Conservation (phyloP, 2,888 invertebrate genomes). For the Chaetogeoica ovagalla region DNA sequence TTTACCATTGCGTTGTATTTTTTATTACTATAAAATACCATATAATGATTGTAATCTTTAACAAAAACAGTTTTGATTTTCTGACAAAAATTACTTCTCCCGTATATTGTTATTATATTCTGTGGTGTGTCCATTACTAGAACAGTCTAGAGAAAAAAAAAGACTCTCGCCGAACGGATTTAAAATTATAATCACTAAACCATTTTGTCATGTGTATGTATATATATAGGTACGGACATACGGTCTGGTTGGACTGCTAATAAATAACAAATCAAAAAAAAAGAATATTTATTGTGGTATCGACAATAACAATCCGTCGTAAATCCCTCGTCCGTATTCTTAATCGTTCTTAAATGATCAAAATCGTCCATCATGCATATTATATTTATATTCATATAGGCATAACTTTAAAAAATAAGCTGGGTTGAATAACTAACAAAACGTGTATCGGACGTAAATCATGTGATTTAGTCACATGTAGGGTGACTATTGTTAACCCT, state of each 20-base stretch:
- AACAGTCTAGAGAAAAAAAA: neutral
- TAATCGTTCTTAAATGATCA: slow-evolving; percentile 40
- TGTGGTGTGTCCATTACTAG: neutral
- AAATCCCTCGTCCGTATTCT: slow-evolving; percentile 18
- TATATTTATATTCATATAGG: neutral
- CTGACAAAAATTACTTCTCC: slow-evolving; percentile 7
- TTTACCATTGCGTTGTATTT: neutral
- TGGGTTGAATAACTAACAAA: neutral
- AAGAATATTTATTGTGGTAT: slow-evolving; percentile 25
- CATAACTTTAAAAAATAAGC: neutral
- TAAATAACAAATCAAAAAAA: slow-evolving; percentile 28
- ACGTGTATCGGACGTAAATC: neutral
- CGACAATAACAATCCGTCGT: slow-evolving; percentile 22
- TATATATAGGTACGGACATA: neutral
- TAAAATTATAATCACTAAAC: slow-evolving; percentile 36
- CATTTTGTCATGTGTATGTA: neutral
- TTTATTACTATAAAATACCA: neutral
- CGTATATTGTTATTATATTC: no score
- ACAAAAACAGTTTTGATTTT: neutral
- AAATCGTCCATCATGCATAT: slow-evolving; percentile 14
- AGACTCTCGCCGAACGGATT: slow-evolving; percentile 10
- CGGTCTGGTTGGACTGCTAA: neutral
- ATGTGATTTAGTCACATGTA: neutral
- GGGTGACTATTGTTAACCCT: neutral
- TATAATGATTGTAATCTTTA: neutral